These are phyloP conservation scores for Leptopilina clavipes DNA, from an alignment of 1,140 invertebrate species.

Conservation along the genomic window DNA sequence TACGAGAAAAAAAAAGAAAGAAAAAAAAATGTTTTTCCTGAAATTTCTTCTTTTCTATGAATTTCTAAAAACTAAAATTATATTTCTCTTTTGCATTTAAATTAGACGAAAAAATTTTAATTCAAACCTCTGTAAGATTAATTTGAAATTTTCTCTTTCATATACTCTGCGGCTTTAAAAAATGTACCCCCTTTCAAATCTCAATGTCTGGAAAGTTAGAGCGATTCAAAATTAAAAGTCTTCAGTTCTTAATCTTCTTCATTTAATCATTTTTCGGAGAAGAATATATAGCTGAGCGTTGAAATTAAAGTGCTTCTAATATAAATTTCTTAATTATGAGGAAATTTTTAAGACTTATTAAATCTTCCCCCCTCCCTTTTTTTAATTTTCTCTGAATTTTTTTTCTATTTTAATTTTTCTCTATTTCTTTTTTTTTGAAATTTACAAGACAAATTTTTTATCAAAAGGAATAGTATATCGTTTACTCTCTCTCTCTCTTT, in stretches of 20 bases:
- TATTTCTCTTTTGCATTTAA: neutral
- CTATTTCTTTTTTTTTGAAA: neutral
- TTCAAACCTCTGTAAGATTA: constrained; percentile 1
- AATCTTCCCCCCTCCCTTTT: neutral
- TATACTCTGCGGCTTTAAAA: neutral
- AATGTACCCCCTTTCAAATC: constrained; percentile 15
- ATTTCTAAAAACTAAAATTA: too few relatives aligned
- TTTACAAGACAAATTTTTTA: neutral
- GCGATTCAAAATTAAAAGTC: constrained; percentile 6
- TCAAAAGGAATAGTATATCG: neutral
- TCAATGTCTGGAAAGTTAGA: constrained; percentile 7
- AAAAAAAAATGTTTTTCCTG: neutral
- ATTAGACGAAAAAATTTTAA: neutral
- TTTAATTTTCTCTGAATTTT: neutral
- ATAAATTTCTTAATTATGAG: neutral
- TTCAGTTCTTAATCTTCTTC: neutral
- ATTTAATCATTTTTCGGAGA: constrained; percentile 19
- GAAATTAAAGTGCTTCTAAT: constrained; percentile 21
- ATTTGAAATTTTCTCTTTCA: neutral
- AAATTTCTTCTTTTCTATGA: too few relatives aligned
- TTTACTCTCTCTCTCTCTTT: too few relatives aligned
- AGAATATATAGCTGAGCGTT: neutral
- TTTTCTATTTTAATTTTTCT: neutral
- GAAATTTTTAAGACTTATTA: neutral
- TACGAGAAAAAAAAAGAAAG: neutral